These are phyloP conservation scores for Conopomorpha cramerella DNA, from an alignment of 1,140 invertebrate species.

Conservation along the genomic window DNA sequence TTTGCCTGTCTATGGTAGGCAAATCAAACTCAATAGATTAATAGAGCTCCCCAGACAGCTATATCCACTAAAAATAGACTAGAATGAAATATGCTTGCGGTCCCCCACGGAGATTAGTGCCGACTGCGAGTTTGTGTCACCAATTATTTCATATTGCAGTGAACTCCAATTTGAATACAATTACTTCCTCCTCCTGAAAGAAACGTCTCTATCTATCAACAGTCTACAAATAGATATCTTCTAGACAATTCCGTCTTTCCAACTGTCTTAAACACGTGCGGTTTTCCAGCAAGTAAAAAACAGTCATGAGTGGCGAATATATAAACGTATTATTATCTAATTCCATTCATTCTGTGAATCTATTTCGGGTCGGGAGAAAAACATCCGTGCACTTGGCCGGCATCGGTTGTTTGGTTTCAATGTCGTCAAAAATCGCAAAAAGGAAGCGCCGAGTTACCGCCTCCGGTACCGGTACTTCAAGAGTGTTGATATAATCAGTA, in stretches of 20 bases:
- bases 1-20: too few relatives aligned
- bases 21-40: conserved; percentile 14
- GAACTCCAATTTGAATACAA: conserved; percentile 23
- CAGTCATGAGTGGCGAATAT: not conserved
- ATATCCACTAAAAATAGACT: conserved; percentile 18
- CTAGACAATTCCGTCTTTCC: not conserved
- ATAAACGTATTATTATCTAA: not conserved
- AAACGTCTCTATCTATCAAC: conserved; percentile 8
- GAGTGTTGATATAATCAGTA: too few relatives aligned
- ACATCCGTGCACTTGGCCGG: conserved; percentile 51
- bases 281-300: not conserved
- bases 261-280: not conserved
- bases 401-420: too few relatives aligned
- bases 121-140: conserved; percentile 15
- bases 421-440: too few relatives aligned
- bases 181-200: conserved; percentile 19
- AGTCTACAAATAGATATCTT: not conserved
- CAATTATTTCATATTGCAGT: conserved; percentile 28
- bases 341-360: conserved; percentile 11
- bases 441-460: too few relatives aligned
- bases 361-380: conserved; percentile 32
- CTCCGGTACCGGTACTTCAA: too few relatives aligned
- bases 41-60: conserved; percentile 14
- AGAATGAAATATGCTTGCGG: conserved; percentile 19
- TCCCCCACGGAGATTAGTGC: conserved; percentile 16